Evolutionary conservation across 1,140 invertebrate species (phyloP), one percentile per base, ranked within the genome.

Genomic region (Drosophila sucinea): DNA sequence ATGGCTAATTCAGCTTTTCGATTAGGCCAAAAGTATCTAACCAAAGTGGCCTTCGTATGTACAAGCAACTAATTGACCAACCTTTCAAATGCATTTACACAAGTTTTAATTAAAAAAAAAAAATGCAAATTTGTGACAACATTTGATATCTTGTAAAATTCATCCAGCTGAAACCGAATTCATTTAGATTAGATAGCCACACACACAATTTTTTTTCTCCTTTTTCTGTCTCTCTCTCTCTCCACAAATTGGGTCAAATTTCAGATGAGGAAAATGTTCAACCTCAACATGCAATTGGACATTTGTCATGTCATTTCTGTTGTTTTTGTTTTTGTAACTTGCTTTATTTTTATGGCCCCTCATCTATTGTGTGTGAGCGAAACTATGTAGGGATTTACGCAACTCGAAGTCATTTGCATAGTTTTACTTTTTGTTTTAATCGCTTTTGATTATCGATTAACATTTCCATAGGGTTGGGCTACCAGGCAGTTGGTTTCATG

Each of bases 391-490:
- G 61, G 47, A 56, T 68, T 75, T 75, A 38, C 61, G 51, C 62
- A 62, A 67, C 67, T 23, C 54, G 30, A 65, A 47, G 72, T 75
- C 40, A 38, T 29, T 58, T 35, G 17, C 32, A 47, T 55, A 47
- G 67, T 63, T 75, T 67, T 67, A 29, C 7, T 56, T 57, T 75
- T 75, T 75, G 72, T 75, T 75, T 75, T 75, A 75, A 75, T 75
- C 72, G 51, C 71, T 51, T 75, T 75, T 33, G 73, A 73, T 62
- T 75, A 75, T 75, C 73, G 72, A 75, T 75, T 75, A 68, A 75
- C 72, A 75, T 75, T 75, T 75, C 32, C 61, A 40, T 67, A 51
- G 71, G 6, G 23, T 47, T 4, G 44, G 23, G 23, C 10, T 8
- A 2, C 10, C 3, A 2, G 23, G 44, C 23, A 51, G 44, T 27